phyloP scores from a whole-genome alignment of 2,888 invertebrate genomes.

The Lithodes maja region DNA sequence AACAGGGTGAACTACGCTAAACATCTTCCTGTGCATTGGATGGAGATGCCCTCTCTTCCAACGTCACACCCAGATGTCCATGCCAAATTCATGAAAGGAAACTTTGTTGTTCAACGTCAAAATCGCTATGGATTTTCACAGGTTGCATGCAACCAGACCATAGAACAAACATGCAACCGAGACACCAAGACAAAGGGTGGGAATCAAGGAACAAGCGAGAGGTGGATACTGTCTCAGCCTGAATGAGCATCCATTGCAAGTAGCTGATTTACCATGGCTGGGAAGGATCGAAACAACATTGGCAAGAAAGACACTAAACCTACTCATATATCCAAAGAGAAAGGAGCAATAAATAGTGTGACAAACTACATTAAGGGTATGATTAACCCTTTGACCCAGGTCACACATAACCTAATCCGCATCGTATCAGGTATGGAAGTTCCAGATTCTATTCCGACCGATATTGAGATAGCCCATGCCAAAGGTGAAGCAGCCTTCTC shows the following conservation, averaged over 20 bases:
- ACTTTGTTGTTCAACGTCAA: slow-evolving; percentile 11
- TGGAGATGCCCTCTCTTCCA: not conserved
- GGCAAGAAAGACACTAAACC: too few species aligned
- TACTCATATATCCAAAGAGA: too few species aligned
- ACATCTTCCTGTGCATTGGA: slow-evolving; percentile 23
- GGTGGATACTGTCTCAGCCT: too few species aligned
- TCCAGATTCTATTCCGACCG: not conserved
- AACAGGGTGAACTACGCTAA: slow-evolving; percentile 20
- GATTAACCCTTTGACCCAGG: not conserved
- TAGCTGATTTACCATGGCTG: too few species aligned
- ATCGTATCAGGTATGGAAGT: slow-evolving; percentile 6
- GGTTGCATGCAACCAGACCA: too few species aligned
- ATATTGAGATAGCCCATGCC: slow-evolving; percentile 14
- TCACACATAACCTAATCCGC: not conserved
- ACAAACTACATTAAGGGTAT: not conserved
- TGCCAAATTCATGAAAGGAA: not conserved
- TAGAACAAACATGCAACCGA: too few species aligned
- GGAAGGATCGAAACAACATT: too few species aligned
- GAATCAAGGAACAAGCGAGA: too few species aligned
- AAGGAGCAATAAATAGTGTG: too few species aligned
- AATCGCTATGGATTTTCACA: too few species aligned
- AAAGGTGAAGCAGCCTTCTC: slow-evolving; percentile 8
- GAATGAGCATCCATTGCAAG: too few species aligned
- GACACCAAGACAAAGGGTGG: too few species aligned
- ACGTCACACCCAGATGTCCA: slow-evolving; percentile 12